Evolutionary conservation across 2,113 vertebrate species (phyloP).

Genomic region (Dicaeum eximium): DNA sequence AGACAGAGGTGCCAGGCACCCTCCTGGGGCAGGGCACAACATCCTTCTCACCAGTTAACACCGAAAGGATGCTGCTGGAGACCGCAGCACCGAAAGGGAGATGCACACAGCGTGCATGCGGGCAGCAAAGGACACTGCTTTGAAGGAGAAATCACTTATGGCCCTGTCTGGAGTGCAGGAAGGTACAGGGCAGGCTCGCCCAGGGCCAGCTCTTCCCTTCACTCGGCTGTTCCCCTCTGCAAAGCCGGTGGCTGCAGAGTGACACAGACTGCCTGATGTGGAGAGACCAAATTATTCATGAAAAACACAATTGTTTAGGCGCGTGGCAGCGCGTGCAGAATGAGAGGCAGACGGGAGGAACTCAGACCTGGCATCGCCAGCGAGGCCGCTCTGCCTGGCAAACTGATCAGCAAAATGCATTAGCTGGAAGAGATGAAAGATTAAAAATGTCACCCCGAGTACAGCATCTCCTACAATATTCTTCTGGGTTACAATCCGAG

Average conservation of each 20-base stretch:
- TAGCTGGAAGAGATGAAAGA: conserved; percentile 45
- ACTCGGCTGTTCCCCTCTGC: background rate
- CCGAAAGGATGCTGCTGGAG: accelerated
- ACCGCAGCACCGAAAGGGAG: background rate
- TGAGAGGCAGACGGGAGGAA: conserved; percentile 10
- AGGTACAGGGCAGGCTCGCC: background rate
- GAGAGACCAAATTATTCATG: conserved; percentile 53
- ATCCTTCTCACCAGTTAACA: background rate
- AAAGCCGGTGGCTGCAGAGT: background rate
- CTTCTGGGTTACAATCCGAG: background rate
- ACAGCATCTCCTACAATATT: background rate
- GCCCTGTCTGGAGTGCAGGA: background rate
- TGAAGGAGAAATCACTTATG: background rate
- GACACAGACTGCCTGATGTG: conserved; percentile 25
- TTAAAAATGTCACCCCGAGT: conserved; percentile 29
- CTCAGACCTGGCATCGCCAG: background rate
- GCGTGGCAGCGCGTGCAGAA: conserved; percentile 20
- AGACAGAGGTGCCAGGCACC: background rate
- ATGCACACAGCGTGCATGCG: accelerated
- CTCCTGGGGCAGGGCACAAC: background rate
- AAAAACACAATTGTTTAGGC: conserved; percentile 35
- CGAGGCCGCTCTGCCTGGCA: conserved; percentile 10
- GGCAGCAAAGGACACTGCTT: background rate
- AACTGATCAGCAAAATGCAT: background rate
- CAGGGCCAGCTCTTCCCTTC: background rate